Base-by-base conservation (phyloP, 2,888 invertebrate genomes). In the Dicroscelio sp. region DNA sequence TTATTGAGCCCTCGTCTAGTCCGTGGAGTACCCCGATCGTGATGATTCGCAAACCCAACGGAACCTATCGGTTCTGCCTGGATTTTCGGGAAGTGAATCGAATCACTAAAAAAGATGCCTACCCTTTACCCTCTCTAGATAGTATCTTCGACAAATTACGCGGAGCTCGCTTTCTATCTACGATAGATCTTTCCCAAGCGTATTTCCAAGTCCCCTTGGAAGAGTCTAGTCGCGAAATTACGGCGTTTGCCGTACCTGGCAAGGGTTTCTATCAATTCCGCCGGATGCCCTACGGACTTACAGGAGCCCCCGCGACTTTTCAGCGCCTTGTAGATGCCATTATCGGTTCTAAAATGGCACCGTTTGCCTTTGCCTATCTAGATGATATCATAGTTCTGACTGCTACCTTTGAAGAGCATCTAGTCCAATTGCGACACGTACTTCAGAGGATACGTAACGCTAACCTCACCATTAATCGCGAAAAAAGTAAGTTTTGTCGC, bases 401-500 rank as follows among this genome's bases (percentile, higher is more conserved):
- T 1, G 0, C 20, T 10, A 48, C 48, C 1, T 73, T 73, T 48
- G 25, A 25, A 12, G 48, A 48, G 14, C 73, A 73, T n/a, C 27
- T 52, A 1, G 17, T 23, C 2, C 17, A 52, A 0, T 25, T 73
- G 25, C 25, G 48, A 27, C 1, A 25, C n/a, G 38, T 67, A 3
- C 38, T 67, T 17, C 33, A 14, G 12, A 33, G 35, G 23, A 14
- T 67, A 17, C 43, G 48, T 2, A 5, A 25, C 6, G 43, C 52
- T 4, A 43, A 30, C n/a, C n/a, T 73, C 6, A 73, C 73, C 1
- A 6, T 73, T 1, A 73, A 73, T 17, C 17, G 2, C n/a, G 73
- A 73, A 6, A 73, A 73, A 27, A 48, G 73, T 14, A n/a, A 73
- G 1, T 73, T 73, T 27, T 48, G 73, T 69, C 27, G 69, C 23